Evolutionary conservation across 2,888 invertebrate genomes (phyloP).

Genomic region (Lepidocyrtoides sp.): DNA sequence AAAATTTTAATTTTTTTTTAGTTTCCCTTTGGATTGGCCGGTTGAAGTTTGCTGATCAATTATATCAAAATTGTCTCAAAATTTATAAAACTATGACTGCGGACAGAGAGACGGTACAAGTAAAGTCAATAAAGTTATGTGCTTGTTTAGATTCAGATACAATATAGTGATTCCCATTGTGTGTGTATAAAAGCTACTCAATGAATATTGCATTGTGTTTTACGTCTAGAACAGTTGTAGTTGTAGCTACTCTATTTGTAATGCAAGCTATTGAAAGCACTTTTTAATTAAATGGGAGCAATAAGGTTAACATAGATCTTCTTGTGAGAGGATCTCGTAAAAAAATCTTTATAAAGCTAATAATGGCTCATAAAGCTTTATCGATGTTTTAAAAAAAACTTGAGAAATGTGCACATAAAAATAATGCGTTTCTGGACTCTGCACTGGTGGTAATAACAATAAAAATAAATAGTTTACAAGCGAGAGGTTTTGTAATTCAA

Average conservation of each 20-base stretch:
- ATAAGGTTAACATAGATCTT: neutral
- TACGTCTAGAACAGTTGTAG: no score
- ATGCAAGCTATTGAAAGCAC: neutral
- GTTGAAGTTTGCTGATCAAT: no score
- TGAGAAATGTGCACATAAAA: neutral
- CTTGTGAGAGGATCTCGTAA: conserved; percentile 7
- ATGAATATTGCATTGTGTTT: no score
- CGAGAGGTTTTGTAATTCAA: conserved; percentile 1
- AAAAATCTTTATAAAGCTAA: neutral
- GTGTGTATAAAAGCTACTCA: no score
- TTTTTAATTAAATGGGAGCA: conserved; percentile 20
- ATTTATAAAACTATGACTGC: no score
- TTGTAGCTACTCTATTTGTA: no score
- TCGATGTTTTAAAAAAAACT: neutral
- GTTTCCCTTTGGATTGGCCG: no score
- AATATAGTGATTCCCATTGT: conserved; percentile 23
- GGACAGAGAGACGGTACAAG: conserved; percentile 57
- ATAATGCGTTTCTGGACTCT: neutral
- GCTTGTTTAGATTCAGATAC: no score
- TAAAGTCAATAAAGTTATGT: conserved; percentile 76
- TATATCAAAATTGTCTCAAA: no score
- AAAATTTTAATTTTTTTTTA: no score
- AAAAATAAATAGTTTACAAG: conserved; percentile 1
- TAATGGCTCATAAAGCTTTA: conserved; percentile 10
- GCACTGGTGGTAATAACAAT: neutral